Base-by-base conservation (phyloP, 2,888 invertebrate genomes). In the Thyatira batis region DNA sequence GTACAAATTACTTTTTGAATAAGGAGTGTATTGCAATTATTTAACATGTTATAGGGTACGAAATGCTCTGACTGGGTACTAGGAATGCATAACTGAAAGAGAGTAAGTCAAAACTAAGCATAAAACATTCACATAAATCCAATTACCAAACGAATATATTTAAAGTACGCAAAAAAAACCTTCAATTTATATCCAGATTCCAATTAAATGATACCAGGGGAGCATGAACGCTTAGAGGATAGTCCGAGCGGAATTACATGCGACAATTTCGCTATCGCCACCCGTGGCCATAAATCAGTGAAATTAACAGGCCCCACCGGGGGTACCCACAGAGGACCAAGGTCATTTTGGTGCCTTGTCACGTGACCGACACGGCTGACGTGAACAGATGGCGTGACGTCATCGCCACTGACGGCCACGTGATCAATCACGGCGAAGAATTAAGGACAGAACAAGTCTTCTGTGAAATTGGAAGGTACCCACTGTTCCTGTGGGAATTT, bases 341-440 rank as follows among this genome's bases (percentile, higher is more conserved):
- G 56, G 55, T 57, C 52, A 55, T 54, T n/a, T 57, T 45, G 20
- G 48, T 44, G 43, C 33, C 45, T 52, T 27, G 43, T 45, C 44
- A 60, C 61, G 65, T 58, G 63, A 58, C 50, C 58, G 58, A 60
- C 46, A 10, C 43, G 25, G 17, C 48, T 25, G 68, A 69, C 65
- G 60, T 48, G 62, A 54, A 69, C 68, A 67, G 70, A 70, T 70
- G 64, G 67, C 57, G 61, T 60, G 64, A 65, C 67, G 63, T 63
- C 65, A 48, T 53, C 56, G 45, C 50, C 25, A 20, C 44, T 44
- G 50, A 61, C 59, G 49, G 48, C 50, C 53, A 33, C 44, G 50
- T 59, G 48, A 63, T 63, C 63, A 58, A 61, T 63, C 61, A 61
- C 59, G 39, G 20, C 20, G 49, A 23, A 17, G 53, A 56, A 56